Base-by-base conservation (phyloP, 2,113 vertebrate genomes). In the Labeo rohita region DNA sequence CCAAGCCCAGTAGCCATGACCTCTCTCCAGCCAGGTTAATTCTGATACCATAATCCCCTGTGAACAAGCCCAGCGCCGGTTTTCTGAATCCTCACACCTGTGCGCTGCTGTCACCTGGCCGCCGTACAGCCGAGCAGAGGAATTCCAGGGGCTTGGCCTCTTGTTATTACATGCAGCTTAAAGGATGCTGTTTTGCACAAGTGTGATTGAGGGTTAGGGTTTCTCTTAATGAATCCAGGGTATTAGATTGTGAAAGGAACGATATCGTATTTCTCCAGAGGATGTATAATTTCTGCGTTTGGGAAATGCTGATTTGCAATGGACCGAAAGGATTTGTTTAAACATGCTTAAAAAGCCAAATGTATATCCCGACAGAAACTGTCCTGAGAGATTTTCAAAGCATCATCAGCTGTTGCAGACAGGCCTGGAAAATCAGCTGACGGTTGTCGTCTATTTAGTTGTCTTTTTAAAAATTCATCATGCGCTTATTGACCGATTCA, bases 401-500 rank as follows among this genome's bases (percentile, higher is more conserved):
- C 50, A 34, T 47, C 49, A 1, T 83, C 85, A 78, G 66, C 66
- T 76, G 34, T 83, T 66, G 4, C 21, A 43, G 78, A 82, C 66
- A 73, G 43, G 66, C 72, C 80, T 9, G 9, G 45, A 85, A 93
- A 92, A 92, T 92, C 92, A 92, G 89, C 85, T 70, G 89, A 93
- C 91, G 92, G 87, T 92, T 89, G 91, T 84, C 91, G n/a, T 8
- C 83, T 23, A 8, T 36, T 87, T 79, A 54, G 70, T 59, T 63
- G 80, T 65, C n/a, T 59, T 78, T 70, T 76, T 86, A 1, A 83
- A 91, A 92, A 93, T 92, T 91, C 81, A 91, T 91, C 93, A 90
- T 92, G 91, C 89, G 89, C 94, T 92, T 93, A 94, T 93, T 72
- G 85, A 90, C 85, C 89, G 91, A 91, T 94, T 93, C 93, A 93